These are phyloP conservation scores for Pristionchus fissidentatus DNA, from an alignment of 2,888 invertebrate genomes.

Conservation along the genomic window DNA sequence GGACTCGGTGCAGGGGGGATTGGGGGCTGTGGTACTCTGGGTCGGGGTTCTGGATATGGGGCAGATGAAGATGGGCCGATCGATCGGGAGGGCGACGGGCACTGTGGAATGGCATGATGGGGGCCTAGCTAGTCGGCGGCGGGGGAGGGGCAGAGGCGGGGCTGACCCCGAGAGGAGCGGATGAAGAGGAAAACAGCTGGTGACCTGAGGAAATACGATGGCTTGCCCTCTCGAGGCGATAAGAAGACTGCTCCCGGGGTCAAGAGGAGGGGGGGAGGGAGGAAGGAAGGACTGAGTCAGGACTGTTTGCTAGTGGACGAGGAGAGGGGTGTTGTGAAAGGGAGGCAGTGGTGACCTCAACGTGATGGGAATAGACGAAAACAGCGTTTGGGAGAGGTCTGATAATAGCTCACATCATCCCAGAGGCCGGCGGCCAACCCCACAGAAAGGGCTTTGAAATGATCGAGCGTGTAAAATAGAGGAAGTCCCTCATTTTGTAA, in stretches of 20 bases:
- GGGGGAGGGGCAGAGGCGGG: neutral
- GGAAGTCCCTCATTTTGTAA: no score
- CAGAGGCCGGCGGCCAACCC: no score
- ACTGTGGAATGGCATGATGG: neutral
- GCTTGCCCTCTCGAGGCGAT: neutral
- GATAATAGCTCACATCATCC: no score
- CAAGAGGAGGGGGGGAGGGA: neutral
- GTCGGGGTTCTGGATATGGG: neutral
- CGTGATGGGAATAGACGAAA: neutral
- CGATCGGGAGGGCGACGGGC: neutral
- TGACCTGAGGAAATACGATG: slow-evolving; percentile 17
- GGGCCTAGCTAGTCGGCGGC: neutral
- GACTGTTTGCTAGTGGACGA: neutral
- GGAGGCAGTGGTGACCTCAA: slow-evolving; percentile 1
- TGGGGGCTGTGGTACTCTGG: neutral
- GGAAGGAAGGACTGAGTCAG: neutral
- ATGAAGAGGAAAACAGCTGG: slow-evolving; percentile 27
- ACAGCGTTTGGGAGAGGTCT: neutral
- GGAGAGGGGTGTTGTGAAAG: neutral
- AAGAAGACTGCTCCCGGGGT: neutral
- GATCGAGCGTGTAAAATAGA: no score
- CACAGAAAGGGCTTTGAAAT: no score
- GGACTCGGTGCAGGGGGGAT: neutral
- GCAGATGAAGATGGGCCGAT: neutral
- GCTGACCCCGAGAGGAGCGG: neutral